These are phyloP conservation scores for Diloba caeruleocephala DNA, from an alignment of 2,888 invertebrate species.

Conservation along the genomic window DNA sequence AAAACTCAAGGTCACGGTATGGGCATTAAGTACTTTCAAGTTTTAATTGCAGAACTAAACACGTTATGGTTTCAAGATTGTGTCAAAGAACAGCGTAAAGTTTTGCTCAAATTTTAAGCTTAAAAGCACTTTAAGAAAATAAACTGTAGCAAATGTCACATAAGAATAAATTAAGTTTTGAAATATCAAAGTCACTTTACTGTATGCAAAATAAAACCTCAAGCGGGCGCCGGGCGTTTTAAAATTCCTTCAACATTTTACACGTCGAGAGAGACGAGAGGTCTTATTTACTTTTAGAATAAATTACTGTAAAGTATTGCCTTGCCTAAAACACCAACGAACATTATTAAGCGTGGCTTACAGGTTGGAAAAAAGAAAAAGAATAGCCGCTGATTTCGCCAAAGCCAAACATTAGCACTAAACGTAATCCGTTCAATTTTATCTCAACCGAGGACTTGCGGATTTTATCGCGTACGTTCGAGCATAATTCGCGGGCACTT, in stretches of 20 bases:
- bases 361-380: constrained; percentile 40
- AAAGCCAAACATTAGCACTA: constrained; percentile 51
- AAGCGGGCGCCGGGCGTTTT: constrained; percentile 29
- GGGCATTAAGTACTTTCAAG: too few species aligned
- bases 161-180: constrained; percentile 17
- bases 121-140: not conserved
- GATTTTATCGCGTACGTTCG: constrained; percentile 47
- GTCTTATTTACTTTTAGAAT: constrained; percentile 55
- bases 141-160: constrained; percentile 6
- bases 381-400: constrained; percentile 48
- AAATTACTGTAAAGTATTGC: constrained; percentile 60
- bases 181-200: constrained; percentile 28
- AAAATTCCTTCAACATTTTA: constrained; percentile 49
- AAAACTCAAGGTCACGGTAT: too few species aligned
- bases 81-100: not conserved
- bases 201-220: constrained; percentile 39
- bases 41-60: too few species aligned
- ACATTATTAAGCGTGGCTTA: constrained; percentile 48
- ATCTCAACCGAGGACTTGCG: constrained; percentile 49
- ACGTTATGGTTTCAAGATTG: not conserved
- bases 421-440: constrained; percentile 61
- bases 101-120: not conserved
- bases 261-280: constrained; percentile 40
- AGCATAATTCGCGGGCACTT: constrained; percentile 58
- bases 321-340: constrained; percentile 51